Evolutionary conservation across 2,888 invertebrate species (phyloP), one percentile per base, ranked within the genome.

Genomic region (Stenichneumon culpator): DNA sequence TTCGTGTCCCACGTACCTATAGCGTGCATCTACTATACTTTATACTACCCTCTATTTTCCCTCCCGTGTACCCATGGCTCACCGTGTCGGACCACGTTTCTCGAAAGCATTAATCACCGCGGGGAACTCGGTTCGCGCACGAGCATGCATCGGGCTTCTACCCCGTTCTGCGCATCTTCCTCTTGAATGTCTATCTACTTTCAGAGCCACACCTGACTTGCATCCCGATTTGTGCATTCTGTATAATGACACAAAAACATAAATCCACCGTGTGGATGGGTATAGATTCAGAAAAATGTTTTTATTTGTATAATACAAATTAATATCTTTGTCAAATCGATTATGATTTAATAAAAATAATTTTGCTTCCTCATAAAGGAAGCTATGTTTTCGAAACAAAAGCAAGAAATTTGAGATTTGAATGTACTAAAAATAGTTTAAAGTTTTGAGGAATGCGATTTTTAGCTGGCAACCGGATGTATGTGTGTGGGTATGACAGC

Each of bases 41-140:
- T 54, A 73, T 54, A 69, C 70, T 36, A 44, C 63, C 74, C 57
- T 60, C 78, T 47, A 60, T 28, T 28, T 28, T 32, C 57, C 69
- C 88, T 87, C 88, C 88, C 87, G 79, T 87, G 87, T 78, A 69
- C 70, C 60, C 68, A 79, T 78, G 79, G 69, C 60, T 75, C 63
- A 63, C 73, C 69, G 79, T 88, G 88, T 89, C 88, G 87, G 87
- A 86, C 88, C 90, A 89, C 89, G 90, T 90, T 89, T 89, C 89
- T 88, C 90, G 88, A 91, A 93, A 92, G 89, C 93, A 93, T 93
- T 93, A 93, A 93, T 93, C 93, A 92, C 89, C 83, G 70, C 82
- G 86, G 82, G 65, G 79, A 60, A 22, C 67, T 52, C 86, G 82
- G 84, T 86, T 86, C 75, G 16, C 60, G 67, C 80, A 88, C 84